Percentiles rank a stretch among this genome's conserved stretches.
Conservation (phyloP, 1,140 invertebrate species). For the Polypedilum vanderplanki region DNA sequence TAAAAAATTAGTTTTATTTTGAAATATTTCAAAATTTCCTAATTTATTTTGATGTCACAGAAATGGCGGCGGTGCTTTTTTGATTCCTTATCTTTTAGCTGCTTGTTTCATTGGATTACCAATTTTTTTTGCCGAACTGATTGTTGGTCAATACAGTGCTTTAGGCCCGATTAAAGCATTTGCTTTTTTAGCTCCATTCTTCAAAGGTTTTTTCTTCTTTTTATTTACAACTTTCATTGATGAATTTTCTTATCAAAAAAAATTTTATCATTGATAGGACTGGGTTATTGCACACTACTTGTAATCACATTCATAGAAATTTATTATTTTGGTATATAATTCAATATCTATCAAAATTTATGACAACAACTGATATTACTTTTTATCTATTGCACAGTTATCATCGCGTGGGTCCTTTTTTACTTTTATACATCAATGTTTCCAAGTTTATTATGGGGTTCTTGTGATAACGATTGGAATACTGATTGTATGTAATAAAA, state of each 20-base stretch:
- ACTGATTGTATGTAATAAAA: constrained; percentile 50
- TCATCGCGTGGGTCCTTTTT: constrained; percentile 85
- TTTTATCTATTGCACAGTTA: constrained; percentile 89
- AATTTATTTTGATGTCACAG: constrained; percentile 29
- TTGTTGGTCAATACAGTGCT: constrained; percentile 78
- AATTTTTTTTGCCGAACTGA: constrained; percentile 82
- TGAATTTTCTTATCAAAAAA: too few species aligned
- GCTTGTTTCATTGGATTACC: constrained; percentile 75
- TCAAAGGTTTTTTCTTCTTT: constrained; percentile 61
- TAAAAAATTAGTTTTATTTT: constrained; percentile 37
- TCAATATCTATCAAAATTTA: not conserved
- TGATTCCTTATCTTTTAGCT: constrained; percentile 68
- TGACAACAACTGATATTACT: not conserved
- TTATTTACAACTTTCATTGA: not conserved
- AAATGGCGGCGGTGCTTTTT: constrained; percentile 57
- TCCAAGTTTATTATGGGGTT: constrained; percentile 73
- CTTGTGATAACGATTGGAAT: constrained; percentile 85
- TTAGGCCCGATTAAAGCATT: constrained; percentile 72
- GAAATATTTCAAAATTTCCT: not conserved
- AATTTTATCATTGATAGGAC: constrained; percentile 54
- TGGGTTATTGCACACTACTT: constrained; percentile 72
- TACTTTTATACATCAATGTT: constrained; percentile 68
- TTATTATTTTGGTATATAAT: not conserved
- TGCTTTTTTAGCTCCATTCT: constrained; percentile 59
- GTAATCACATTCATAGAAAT: constrained; percentile 72